A percentile compares a stretch with the other conserved stretches of the same genome.
Conservation (phyloP, 2,888 invertebrate species). For the Dasypolia templi region DNA sequence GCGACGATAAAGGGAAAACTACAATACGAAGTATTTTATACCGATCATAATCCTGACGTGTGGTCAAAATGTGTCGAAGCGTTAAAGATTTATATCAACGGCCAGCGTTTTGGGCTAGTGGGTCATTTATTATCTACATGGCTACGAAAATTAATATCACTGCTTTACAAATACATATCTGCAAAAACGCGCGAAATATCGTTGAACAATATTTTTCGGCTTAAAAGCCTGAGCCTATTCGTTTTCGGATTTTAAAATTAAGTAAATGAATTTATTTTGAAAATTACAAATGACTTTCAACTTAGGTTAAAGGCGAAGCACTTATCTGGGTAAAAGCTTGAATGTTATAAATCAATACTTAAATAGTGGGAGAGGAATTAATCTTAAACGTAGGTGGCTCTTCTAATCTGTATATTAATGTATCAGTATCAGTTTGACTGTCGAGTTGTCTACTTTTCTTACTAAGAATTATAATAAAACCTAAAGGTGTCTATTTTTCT, state of each 20-base stretch:
- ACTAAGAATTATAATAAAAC: constrained; percentile 42
- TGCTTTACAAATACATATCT: constrained; percentile 13
- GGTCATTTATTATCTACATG: constrained; percentile 73
- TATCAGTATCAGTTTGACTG: constrained; percentile 50
- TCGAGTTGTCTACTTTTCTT: constrained; percentile 50
- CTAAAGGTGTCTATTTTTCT: constrained; percentile 19
- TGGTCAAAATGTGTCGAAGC: constrained; percentile 89
- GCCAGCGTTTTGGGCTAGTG: constrained; percentile 70
- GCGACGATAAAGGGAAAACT: constrained; percentile 74
- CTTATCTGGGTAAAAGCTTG: constrained; percentile 13
- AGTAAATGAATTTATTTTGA: constrained; percentile 4
- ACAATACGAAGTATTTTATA: constrained; percentile 86
- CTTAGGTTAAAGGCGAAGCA: constrained; percentile 21
- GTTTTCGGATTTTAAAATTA: constrained; percentile 13
- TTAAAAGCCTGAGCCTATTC: neutral
- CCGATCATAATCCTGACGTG: constrained; percentile 88
- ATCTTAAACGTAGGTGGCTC: constrained; percentile 62
- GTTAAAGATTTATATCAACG: constrained; percentile 86
- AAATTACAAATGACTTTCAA: constrained; percentile 32
- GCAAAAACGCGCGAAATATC: constrained; percentile 23
- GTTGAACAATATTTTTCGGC: neutral
- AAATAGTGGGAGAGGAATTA: constrained; percentile 39
- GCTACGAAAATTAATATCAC: constrained; percentile 55
- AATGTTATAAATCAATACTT: constrained; percentile 58
- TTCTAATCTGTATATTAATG: constrained; percentile 62